Evolutionary conservation across 2,113 vertebrate genomes (phyloP).

Genomic region (Stictonetta naevosa): DNA sequence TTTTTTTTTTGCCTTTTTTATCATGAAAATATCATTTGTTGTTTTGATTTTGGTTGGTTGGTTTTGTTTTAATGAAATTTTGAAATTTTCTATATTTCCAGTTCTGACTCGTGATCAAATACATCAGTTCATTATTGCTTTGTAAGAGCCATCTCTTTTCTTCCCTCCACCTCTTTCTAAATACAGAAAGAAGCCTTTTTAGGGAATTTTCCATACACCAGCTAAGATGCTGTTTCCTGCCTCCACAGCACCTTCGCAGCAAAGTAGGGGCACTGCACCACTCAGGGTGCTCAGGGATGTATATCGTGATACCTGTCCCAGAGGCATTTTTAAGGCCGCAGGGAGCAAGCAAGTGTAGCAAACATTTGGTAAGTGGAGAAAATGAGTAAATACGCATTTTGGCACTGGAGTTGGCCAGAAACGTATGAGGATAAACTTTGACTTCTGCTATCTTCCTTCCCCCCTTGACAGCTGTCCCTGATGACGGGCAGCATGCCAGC

Average conservation of each 20-base stretch:
- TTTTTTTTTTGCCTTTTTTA: not conserved
- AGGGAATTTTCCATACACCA: not conserved
- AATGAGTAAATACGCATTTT: not conserved
- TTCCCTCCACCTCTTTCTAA: not conserved
- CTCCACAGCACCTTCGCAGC: not conserved
- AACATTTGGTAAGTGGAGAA: not conserved
- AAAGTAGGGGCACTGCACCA: not conserved
- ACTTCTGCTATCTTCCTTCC: not conserved
- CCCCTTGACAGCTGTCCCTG: accelerated
- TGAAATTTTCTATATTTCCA: not conserved
- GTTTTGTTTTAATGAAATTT: not conserved
- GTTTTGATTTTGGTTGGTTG: not conserved
- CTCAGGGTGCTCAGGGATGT: not conserved
- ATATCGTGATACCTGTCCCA: not conserved
- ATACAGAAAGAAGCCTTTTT: not conserved
- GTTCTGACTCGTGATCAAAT: not conserved
- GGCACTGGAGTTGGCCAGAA: not conserved
- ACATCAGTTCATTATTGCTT: not conserved
- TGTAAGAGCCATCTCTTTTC: not conserved
- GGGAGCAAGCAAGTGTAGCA: not conserved
- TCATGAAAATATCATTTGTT: not conserved
- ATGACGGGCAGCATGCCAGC: not conserved
- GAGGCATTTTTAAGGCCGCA: not conserved
- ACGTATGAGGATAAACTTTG: not conserved
- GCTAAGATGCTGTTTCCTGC: not conserved